Evolutionary conservation across 92 coral and sea anemone species (phyloP).

Genomic region (Zoanthus gigantus): DNA sequence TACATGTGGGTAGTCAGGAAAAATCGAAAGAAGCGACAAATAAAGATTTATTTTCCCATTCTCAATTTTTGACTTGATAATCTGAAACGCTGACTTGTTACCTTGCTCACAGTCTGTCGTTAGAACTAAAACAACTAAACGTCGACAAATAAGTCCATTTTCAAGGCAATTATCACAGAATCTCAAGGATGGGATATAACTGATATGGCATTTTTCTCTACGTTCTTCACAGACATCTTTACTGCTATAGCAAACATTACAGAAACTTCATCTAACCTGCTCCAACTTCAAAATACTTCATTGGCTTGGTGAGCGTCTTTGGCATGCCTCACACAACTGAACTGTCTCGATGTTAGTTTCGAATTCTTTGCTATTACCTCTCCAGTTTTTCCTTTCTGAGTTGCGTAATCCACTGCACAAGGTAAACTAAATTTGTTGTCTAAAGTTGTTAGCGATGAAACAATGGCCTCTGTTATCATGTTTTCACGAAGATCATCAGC

Average conservation of each 20-base stretch:
- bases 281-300: conserved; percentile 51
- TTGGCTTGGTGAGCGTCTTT: conserved; percentile 17
- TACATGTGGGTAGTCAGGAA: conserved; percentile 72
- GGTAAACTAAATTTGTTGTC: conserved; percentile 59
- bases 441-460: conserved; percentile 63
- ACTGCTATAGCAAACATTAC: conserved; percentile 54
- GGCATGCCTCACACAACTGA: conserved; percentile 53
- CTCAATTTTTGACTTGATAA: conserved; percentile 47
- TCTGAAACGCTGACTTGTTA: conserved; percentile 59
- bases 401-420: conserved; percentile 60
- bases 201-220: conserved; percentile 61
- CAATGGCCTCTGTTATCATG: conserved; percentile 66
- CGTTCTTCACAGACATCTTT: conserved; percentile 56
- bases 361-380: conserved; percentile 36
- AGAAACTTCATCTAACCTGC: conserved; percentile 12
- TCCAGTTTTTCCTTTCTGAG: conserved; percentile 58
- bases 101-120: conserved; percentile 63
- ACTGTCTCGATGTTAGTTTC: conserved; percentile 42
- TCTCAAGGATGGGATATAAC: conserved; percentile 57
- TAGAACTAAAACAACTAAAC: conserved; percentile 60
- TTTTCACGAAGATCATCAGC: conserved; percentile 52
- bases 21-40: conserved; percentile 32
- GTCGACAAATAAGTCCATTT: conserved; percentile 35
- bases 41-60: conserved; percentile 37
- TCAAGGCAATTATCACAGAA: conserved; percentile 55